A percentile compares a stretch with the other conserved stretches of the same genome.
Conservation (phyloP, 1,140 invertebrate species). For the Papilio glaucus region DNA sequence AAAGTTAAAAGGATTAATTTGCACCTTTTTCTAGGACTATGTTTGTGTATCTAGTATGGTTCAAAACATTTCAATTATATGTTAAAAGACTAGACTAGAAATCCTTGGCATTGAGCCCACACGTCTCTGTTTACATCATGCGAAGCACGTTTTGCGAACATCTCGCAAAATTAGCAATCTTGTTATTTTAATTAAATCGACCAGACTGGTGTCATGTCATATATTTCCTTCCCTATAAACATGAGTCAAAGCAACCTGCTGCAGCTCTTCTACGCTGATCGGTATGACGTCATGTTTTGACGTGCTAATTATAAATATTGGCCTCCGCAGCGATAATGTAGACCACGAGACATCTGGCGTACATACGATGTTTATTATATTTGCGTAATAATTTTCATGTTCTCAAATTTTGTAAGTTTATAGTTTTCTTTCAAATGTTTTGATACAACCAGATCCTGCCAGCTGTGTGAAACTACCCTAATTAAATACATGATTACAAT, state of each 20-base stretch:
- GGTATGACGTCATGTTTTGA: constrained; percentile 46
- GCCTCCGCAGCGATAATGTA: constrained; percentile 50
- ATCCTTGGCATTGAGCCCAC: constrained; percentile 32
- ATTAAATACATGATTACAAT: no score
- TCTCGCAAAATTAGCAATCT: constrained; percentile 23
- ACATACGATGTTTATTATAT: constrained; percentile 18
- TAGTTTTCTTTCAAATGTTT: neutral
- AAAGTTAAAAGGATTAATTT: no score
- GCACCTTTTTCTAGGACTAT: no score
- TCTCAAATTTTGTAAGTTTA: neutral
- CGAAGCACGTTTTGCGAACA: neutral
- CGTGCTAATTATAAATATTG: constrained; percentile 63
- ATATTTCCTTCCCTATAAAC: constrained; percentile 1
- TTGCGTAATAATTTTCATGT: constrained; percentile 34
- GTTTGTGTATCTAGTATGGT: neutral
- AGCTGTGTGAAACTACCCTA: no score
- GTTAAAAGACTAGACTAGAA: constrained; percentile 8
- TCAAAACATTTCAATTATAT: neutral
- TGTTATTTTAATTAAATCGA: constrained; percentile 9
- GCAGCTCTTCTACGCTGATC: neutral
- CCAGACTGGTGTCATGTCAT: neutral
- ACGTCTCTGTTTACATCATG: constrained; percentile 26
- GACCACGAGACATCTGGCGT: neutral
- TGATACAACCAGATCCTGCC: no score
- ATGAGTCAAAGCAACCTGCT: neutral